A percentile compares a stretch with the other conserved stretches of the same genome.
These are phyloP conservation scores for Crax fasciolata DNA, from an alignment of 2,797 vertebrate species.

Conservation along the genomic window DNA sequence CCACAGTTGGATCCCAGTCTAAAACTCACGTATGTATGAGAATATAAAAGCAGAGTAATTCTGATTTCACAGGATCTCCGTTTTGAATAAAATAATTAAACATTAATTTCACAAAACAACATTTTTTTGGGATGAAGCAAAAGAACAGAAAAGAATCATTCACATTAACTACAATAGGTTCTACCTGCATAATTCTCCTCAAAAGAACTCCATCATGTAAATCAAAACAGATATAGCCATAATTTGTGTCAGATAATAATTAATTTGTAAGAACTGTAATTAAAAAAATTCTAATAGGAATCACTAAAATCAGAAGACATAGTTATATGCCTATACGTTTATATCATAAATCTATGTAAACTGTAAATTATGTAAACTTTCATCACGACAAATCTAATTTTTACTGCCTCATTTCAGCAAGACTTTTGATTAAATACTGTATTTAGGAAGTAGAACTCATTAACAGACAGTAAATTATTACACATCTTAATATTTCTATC, in stretches of 20 bases:
- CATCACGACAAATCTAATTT: constrained; percentile 60
- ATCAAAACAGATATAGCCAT: background rate
- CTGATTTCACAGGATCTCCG: background rate
- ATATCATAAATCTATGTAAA: background rate
- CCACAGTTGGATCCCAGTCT: background rate
- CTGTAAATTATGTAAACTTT: constrained; percentile 65
- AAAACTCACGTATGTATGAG: background rate
- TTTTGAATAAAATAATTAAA: background rate
- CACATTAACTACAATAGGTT: background rate
- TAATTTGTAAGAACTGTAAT: constrained; percentile 30
- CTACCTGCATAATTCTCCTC: background rate
- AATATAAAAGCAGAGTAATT: background rate
- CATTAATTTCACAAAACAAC: background rate
- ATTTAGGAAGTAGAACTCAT: constrained; percentile 62
- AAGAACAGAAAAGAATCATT: background rate
- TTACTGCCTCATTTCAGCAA: constrained; percentile 66
- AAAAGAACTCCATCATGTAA: background rate
- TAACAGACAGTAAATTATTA: constrained; percentile 67
- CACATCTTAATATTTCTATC: constrained; percentile 34
- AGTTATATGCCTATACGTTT: background rate
- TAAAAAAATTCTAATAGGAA: constrained; percentile 39
- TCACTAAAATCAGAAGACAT: constrained; percentile 34
- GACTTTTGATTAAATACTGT: constrained; percentile 76
- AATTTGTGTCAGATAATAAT: constrained; percentile 29
- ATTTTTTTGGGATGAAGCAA: background rate